Evolutionary conservation across 2,113 vertebrate species (phyloP).

Genomic region (Shinisaurus crocodilurus): DNA sequence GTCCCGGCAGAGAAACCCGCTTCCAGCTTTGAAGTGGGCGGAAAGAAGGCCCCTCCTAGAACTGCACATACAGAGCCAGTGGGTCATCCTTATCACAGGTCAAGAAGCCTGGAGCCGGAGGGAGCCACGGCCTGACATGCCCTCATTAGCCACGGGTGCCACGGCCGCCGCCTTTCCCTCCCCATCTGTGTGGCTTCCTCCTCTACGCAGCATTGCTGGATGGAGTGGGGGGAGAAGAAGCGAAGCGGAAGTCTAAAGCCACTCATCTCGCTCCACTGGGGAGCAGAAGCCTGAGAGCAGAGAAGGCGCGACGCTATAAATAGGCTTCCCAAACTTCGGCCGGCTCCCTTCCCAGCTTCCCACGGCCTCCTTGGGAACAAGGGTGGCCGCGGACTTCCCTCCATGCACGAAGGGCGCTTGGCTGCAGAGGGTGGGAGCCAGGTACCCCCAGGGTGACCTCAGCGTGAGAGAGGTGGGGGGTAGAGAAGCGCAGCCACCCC

Average conservation of each 20-base stretch:
- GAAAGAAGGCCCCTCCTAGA: background rate
- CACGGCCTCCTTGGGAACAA: constrained; percentile 81
- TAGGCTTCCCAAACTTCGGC: constrained; percentile 81
- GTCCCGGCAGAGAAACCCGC: fast-evolving
- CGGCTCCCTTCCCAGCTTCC: constrained; percentile 76
- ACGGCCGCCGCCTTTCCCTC: background rate
- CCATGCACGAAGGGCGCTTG: constrained; percentile 47
- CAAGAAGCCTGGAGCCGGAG: background rate
- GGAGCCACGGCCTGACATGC: no score
- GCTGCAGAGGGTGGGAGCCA: constrained; percentile 54
- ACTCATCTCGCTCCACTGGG: constrained; percentile 71
- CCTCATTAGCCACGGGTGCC: background rate
- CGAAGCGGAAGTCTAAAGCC: constrained; percentile 76
- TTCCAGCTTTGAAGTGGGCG: no score
- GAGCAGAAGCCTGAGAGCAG: constrained; percentile 78
- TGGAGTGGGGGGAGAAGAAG: constrained; percentile 39
- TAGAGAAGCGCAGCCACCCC: background rate
- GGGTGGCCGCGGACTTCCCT: constrained; percentile 62
- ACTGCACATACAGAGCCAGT: background rate
- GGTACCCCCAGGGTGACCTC: constrained; percentile 67
- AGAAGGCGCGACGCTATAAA: constrained; percentile 79
- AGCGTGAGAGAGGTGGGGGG: constrained; percentile 47
- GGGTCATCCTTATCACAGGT: background rate
- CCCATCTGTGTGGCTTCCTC: constrained; percentile 38
- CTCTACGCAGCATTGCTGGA: constrained; percentile 51